phyloP scores from a whole-genome alignment of 1,140 invertebrate species.

The Dendroctonus ponderosae region DNA sequence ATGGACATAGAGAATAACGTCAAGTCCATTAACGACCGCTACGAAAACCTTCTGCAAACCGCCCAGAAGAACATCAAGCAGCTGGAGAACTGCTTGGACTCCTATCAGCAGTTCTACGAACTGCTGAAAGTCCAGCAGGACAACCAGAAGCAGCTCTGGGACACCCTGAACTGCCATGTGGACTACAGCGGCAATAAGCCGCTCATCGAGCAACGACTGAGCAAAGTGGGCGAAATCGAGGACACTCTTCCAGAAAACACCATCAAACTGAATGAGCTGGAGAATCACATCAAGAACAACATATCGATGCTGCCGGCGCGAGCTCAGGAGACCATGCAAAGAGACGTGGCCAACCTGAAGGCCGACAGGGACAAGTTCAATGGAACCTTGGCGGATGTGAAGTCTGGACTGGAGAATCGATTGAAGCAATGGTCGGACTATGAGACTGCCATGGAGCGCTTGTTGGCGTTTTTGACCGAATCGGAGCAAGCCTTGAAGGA shows the following conservation, averaged over 20 bases:
- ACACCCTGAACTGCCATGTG: conserved; percentile 70
- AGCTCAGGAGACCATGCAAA: conserved; percentile 76
- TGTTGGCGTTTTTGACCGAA: conserved; percentile 81
- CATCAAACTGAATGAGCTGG: conserved; percentile 67
- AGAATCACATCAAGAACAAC: conserved; percentile 67
- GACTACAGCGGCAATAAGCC: conserved; percentile 82
- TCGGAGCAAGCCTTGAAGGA: conserved; percentile 86
- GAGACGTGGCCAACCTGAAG: conserved; percentile 72
- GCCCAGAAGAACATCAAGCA: conserved; percentile 64
- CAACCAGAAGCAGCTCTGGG: conserved; percentile 85
- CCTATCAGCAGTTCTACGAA: conserved; percentile 81
- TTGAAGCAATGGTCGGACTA: conserved; percentile 90
- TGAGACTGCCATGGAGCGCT: conserved; percentile 78
- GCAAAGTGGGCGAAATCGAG: conserved; percentile 74
- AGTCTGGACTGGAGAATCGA: conserved; percentile 76
- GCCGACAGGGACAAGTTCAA: conserved; percentile 80
- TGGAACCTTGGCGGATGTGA: conserved; percentile 71
- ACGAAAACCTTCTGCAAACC: conserved; percentile 66
- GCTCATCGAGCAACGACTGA: conserved; percentile 68
- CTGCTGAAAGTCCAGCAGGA: conserved; percentile 81
- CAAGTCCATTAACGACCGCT: conserved; percentile 68
- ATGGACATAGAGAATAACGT: conserved; percentile 67
- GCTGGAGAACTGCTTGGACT: conserved; percentile 72
- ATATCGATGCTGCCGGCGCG: conserved; percentile 66
- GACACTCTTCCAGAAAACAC: conserved; percentile 73